Evolutionary conservation across 1,140 invertebrate species (phyloP).

Genomic region (Drosophila bipectinata): DNA sequence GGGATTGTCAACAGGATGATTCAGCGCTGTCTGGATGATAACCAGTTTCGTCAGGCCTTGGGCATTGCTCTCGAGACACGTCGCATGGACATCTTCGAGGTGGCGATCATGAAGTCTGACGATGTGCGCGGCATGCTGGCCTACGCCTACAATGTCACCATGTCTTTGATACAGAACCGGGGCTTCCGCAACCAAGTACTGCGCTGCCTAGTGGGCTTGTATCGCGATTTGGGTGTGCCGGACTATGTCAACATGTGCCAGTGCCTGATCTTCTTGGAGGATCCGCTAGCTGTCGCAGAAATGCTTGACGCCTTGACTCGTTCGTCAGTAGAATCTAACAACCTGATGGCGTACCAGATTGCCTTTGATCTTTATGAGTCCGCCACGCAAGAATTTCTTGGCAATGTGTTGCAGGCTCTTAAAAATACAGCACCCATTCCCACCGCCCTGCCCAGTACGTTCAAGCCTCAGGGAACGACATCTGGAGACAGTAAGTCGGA

Average conservation of each 20-base stretch:
- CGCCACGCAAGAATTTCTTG: conserved; percentile 98
- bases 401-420: conserved; percentile 93
- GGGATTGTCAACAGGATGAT: conserved; percentile 99
- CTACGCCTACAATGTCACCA: conserved; percentile 97
- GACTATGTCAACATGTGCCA: conserved; percentile 99
- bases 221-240: conserved; percentile 92
- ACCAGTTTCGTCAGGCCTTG: conserved; percentile 96
- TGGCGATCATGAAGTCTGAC: conserved; percentile 95
- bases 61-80: conserved; percentile 97
- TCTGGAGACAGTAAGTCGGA: conserved; percentile 83
- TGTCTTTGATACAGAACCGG: conserved; percentile 97
- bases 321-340: conserved; percentile 88
- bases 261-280: conserved; percentile 98
- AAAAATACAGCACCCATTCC: conserved; percentile 93
- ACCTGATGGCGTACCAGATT: conserved; percentile 99
- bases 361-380: conserved; percentile 99
- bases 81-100: conserved; percentile 97
- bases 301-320: conserved; percentile 95
- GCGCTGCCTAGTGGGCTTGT: conserved; percentile 94
- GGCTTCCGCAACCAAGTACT: conserved; percentile 96
- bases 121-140: conserved; percentile 95
- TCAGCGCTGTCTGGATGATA: conserved; percentile 96
- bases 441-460: conserved; percentile 89
- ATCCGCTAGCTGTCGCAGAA: conserved; percentile 95
- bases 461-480: conserved; percentile 87